These are phyloP conservation scores for Rhogogaster chlorosoma DNA, from an alignment of 2,888 invertebrate genomes.

Conservation along the genomic window DNA sequence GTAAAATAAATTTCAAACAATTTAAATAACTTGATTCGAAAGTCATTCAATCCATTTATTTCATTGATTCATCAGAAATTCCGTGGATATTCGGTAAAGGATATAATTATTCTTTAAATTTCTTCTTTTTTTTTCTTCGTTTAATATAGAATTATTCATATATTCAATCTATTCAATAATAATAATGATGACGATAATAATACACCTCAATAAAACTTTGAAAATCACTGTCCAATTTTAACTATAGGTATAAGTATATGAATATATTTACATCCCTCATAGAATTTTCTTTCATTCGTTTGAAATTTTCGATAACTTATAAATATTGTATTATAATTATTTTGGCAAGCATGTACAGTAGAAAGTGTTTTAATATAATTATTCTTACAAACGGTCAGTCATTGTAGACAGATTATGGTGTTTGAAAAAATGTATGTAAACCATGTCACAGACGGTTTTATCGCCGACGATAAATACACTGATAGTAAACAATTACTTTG, in stretches of 20 bases:
- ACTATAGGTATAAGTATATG: not conserved
- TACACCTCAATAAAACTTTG: not conserved
- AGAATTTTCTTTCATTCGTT: not conserved
- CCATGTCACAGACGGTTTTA: not conserved
- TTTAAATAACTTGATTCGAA: not conserved
- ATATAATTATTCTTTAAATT: not conserved
- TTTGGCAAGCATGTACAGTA: slow-evolving; percentile 35
- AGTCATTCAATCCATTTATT: not conserved
- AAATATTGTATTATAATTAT: slow-evolving; percentile 27
- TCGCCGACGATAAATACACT: not conserved
- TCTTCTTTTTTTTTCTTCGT: not conserved
- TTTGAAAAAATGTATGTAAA: slow-evolving; percentile 14
- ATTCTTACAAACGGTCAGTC: not conserved
- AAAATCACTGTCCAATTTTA: slow-evolving; percentile 8
- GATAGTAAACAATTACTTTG: slow-evolving; percentile 1
- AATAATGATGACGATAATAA: not conserved
- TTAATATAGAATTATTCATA: not conserved
- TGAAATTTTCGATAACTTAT: not conserved
- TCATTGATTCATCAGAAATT: not conserved
- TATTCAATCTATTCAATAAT: slow-evolving; percentile 7
- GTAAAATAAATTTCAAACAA: not conserved
- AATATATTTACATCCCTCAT: slow-evolving; percentile 18
- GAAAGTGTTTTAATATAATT: not conserved
- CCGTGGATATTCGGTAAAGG: not conserved
- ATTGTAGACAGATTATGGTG: slow-evolving; percentile 3